Conservation (phyloP, 2,113 vertebrate genomes). For the Clarias magur region DNA sequence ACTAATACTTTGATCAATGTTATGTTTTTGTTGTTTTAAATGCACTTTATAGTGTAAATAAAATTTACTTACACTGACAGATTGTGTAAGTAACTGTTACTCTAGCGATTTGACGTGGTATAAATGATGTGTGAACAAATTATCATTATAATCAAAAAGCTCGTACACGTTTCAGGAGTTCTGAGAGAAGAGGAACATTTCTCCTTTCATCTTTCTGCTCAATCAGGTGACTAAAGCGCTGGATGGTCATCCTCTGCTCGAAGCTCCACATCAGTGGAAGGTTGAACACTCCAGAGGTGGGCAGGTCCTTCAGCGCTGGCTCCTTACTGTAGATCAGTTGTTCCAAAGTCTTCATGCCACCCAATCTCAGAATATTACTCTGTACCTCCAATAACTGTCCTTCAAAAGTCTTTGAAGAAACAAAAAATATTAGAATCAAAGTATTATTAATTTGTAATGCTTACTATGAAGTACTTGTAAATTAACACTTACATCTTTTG, state of each 20-base stretch:
- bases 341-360: conserved; percentile 1
- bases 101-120: background rate
- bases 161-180: conserved; percentile 45
- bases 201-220: conserved; percentile 46
- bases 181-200: conserved; percentile 33
- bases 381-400: conserved; percentile 15
- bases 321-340: conserved; percentile 30
- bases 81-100: too few relatives aligned
- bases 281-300: conserved; percentile 26
- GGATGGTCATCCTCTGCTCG: conserved; percentile 55
- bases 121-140: background rate
- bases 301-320: background rate
- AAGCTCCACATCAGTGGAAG: conserved; percentile 53
- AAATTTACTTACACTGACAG: too few relatives aligned
- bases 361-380: conserved; percentile 11
- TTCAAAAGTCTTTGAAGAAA: conserved; percentile 44
- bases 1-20: too few relatives aligned
- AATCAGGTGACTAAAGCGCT: conserved; percentile 47
- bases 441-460: too few relatives aligned
- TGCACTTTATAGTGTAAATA: too few relatives aligned
- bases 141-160: background rate
- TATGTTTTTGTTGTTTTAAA: too few relatives aligned
- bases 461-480: too few relatives aligned
- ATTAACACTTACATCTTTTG: too few relatives aligned
- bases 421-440: too few relatives aligned